phyloP scores from a whole-genome alignment of 2,113 vertebrate genomes.

The Ameiurus melas region DNA sequence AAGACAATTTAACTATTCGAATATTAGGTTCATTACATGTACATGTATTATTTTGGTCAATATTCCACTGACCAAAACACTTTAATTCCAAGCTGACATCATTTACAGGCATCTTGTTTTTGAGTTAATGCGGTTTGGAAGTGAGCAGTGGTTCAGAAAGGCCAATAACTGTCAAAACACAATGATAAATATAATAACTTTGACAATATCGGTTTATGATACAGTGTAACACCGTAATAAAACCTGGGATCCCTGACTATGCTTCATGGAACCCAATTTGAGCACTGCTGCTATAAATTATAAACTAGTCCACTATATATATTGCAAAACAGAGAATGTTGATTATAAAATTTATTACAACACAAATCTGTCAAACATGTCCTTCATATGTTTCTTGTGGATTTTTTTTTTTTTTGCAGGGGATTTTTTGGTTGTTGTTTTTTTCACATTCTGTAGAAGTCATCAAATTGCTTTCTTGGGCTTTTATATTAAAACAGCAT shows the following conservation, averaged over 20 bases:
- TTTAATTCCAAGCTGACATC: not conserved
- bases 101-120: not conserved
- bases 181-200: not conserved
- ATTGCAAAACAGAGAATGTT: not conserved
- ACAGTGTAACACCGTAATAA: not conserved
- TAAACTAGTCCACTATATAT: no score
- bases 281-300: not conserved
- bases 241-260: not conserved
- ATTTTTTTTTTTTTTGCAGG: not conserved
- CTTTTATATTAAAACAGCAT: conserved; percentile 31
- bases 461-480: not conserved
- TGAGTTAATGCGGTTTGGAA: not conserved
- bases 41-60: not conserved
- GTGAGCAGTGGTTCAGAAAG: not conserved
- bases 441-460: not conserved
- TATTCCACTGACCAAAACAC: not conserved
- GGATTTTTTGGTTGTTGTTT: not conserved
- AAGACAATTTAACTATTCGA: not conserved
- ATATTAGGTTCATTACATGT: not conserved
- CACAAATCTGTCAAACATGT: not conserved
- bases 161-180: not conserved
- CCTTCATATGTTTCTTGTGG: not conserved
- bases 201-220: not conserved
- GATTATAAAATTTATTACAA: not conserved
- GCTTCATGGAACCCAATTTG: not conserved